phyloP scores from a whole-genome alignment of 2,888 invertebrate genomes.

The Andrena trimmerana region DNA sequence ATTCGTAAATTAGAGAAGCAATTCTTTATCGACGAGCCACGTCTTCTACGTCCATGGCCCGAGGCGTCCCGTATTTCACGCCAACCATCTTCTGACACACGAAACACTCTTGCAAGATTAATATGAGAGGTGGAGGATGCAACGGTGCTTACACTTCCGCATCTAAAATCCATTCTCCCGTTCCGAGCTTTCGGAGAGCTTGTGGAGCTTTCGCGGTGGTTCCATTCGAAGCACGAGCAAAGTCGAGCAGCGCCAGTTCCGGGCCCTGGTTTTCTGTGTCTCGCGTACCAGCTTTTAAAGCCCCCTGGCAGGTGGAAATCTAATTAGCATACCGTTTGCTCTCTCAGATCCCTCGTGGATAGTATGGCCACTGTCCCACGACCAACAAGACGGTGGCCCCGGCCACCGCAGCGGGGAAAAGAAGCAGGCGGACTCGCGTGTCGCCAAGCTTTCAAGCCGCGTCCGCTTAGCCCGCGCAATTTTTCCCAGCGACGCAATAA shows the following conservation, averaged over 20 bases:
- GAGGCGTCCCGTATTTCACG: too few species aligned
- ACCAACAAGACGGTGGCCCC: slow-evolving; percentile 32
- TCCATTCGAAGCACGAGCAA: slow-evolving; percentile 47
- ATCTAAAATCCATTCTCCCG: slow-evolving; percentile 5
- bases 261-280: slow-evolving; percentile 56
- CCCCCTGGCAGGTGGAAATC: slow-evolving; percentile 70
- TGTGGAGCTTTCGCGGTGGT: slow-evolving; percentile 2
- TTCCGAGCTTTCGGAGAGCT: not conserved
- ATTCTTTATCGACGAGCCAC: too few species aligned
- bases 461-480: not conserved
- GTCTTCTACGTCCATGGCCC: too few species aligned
- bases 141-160: not conserved
- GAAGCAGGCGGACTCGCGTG: slow-evolving; percentile 8
- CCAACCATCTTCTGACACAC: not conserved
- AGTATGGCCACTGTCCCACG: slow-evolving; percentile 58
- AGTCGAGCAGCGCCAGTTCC: slow-evolving; percentile 63
- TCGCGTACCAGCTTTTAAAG: slow-evolving; percentile 35
- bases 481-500: not conserved
- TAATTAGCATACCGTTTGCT: slow-evolving; percentile 68
- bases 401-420: not conserved
- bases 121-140: not conserved
- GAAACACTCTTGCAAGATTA: not conserved
- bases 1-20: too few species aligned
- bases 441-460: not conserved
- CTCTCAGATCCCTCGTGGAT: slow-evolving; percentile 63